Evolutionary conservation across 2,888 invertebrate species (phyloP).

Genomic region (Synanthedon vespiformis): DNA sequence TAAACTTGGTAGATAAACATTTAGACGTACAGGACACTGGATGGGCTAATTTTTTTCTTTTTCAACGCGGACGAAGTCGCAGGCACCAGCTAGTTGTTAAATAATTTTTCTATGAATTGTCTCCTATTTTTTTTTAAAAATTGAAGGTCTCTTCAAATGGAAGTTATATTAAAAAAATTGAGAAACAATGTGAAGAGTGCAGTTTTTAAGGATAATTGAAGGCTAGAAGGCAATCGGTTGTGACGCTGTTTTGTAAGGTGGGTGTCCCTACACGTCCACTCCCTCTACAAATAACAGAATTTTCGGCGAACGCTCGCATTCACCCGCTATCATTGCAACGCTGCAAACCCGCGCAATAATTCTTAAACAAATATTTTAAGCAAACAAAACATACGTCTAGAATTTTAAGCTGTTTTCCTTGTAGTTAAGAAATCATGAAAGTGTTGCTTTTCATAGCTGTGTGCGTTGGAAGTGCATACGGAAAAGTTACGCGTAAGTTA

Average conservation of each 20-base stretch:
- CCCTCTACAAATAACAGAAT: conserved; percentile 54
- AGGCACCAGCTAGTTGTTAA: too few species aligned
- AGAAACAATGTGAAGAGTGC: background rate
- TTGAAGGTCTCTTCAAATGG: background rate
- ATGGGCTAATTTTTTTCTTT: too few species aligned
- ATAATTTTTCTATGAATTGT: too few species aligned
- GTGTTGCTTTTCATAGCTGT: conserved; percentile 30
- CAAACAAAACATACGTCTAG: background rate
- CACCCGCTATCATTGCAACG: conserved; percentile 26
- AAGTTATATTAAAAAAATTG: background rate
- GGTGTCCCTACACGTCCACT: conserved; percentile 12
- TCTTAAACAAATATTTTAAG: background rate
- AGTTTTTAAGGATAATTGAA: background rate
- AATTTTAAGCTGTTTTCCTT: background rate
- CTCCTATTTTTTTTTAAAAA: background rate
- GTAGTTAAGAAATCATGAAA: conserved; percentile 29
- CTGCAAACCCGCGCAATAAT: conserved; percentile 11
- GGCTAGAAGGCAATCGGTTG: background rate
- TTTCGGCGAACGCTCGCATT: conserved; percentile 48
- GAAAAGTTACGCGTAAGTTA: conserved; percentile 54
- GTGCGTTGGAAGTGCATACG: conserved; percentile 31
- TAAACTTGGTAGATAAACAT: too few species aligned
- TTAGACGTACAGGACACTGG: too few species aligned
- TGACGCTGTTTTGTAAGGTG: conserved; percentile 6
- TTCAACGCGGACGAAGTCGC: too few species aligned